phyloP scores from a whole-genome alignment of 2,113 vertebrate species.

The Dipodomys merriami region DNA sequence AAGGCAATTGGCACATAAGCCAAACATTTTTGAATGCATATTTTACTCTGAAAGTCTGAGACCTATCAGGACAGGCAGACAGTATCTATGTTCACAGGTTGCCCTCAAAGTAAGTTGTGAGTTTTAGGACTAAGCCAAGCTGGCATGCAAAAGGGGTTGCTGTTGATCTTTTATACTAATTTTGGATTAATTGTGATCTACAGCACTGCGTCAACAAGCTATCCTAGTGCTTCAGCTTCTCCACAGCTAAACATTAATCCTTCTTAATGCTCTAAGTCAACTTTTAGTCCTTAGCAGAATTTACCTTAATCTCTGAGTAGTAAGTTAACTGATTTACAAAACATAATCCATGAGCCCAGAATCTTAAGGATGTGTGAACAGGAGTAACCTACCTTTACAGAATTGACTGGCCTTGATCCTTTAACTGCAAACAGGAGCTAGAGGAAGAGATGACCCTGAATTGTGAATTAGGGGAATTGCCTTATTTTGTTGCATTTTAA shows the following conservation, averaged over 20 bases:
- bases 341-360: constrained; percentile 92
- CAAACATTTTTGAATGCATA: constrained; percentile 81
- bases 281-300: constrained; percentile 99
- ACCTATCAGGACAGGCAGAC: constrained; percentile 77
- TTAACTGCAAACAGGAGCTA: not conserved
- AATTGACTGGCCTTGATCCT: constrained; percentile 58
- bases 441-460: not conserved
- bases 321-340: constrained; percentile 96
- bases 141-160: constrained; percentile 91
- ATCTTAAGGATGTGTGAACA: constrained; percentile 86
- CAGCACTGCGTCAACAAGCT: constrained; percentile 97
- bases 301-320: constrained; percentile 99
- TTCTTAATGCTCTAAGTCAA: constrained; percentile 99
- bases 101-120: constrained; percentile 92
- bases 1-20: constrained; percentile 75
- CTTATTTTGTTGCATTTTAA: constrained; percentile 59
- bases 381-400: constrained; percentile 75
- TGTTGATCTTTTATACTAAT: constrained; percentile 99
- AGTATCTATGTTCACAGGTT: constrained; percentile 88
- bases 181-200: constrained; percentile 99
- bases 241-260: constrained; percentile 99
- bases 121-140: constrained; percentile 92
- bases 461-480: not conserved
- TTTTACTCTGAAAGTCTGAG: constrained; percentile 80
- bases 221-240: constrained; percentile 94